These are phyloP conservation scores for Centroberyx gerrardi DNA, from an alignment of 2,797 vertebrate genomes.

Conservation along the genomic window DNA sequence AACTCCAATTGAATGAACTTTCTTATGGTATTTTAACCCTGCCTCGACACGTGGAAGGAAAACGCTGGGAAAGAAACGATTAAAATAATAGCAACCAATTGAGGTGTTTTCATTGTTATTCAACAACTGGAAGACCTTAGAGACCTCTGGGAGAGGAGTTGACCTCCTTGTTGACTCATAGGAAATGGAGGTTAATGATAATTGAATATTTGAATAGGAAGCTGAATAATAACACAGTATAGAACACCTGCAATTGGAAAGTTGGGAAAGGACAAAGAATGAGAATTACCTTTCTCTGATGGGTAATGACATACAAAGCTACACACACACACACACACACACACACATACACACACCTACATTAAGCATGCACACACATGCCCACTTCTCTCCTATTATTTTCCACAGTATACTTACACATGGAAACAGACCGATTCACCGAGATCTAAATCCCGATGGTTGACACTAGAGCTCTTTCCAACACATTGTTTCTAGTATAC, in stretches of 20 bases:
- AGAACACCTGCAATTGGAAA: constrained; percentile 6
- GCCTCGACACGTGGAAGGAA: background rate
- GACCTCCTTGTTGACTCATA: constrained; percentile 35
- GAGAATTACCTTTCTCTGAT: constrained; percentile 13
- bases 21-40: constrained; percentile 25
- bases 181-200: constrained; percentile 62
- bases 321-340: background rate
- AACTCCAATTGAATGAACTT: constrained; percentile 38
- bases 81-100: constrained; percentile 22
- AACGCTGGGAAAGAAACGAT: constrained; percentile 15
- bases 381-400: background rate
- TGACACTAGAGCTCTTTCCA: too few relatives aligned
- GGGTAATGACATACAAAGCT: constrained; percentile 5
- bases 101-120: constrained; percentile 62
- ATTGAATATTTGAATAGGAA: constrained; percentile 62
- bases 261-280: constrained; percentile 14
- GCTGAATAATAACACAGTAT: constrained; percentile 47
- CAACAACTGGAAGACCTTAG: constrained; percentile 38
- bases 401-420: background rate
- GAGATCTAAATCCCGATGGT: too few relatives aligned
- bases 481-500: too few relatives aligned
- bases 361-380: constrained; percentile 2
- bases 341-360: background rate
- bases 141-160: constrained; percentile 37
- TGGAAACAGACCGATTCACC: too few relatives aligned